Conservation (phyloP, 2,113 vertebrate species). For the Ailurus styani region DNA sequence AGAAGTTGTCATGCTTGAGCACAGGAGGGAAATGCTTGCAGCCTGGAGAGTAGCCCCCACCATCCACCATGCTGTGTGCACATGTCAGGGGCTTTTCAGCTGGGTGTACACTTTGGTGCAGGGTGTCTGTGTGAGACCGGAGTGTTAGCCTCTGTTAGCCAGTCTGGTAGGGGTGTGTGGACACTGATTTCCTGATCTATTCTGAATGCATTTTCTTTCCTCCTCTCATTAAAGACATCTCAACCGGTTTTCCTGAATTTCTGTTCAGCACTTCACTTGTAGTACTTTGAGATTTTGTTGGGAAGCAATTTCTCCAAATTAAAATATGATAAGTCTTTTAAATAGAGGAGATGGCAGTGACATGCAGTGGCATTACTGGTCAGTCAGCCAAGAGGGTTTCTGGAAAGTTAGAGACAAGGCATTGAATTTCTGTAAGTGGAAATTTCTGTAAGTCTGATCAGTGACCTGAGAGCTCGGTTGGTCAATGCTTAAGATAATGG, state of each 20-base stretch:
- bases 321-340: not conserved
- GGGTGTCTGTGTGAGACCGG: not conserved
- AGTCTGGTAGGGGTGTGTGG: not conserved
- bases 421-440: not conserved
- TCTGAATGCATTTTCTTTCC: not conserved
- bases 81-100: not conserved
- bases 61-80: not conserved
- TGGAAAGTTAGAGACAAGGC: not conserved
- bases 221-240: not conserved
- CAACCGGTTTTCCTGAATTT: not conserved
- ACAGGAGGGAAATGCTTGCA: not conserved
- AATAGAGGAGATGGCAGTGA: not conserved
- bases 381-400: not conserved
- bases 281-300: constrained; percentile 13
- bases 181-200: not conserved
- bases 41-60: not conserved
- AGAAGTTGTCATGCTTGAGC: not conserved
- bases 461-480: not conserved
- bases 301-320: not conserved
- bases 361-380: not conserved
- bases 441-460: not conserved
- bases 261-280: not conserved
- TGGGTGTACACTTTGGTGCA: not conserved
- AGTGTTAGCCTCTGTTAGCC: not conserved
- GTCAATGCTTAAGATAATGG: not conserved